Evolutionary conservation across 2,113 vertebrate species (phyloP).

Genomic region (Apodemus sylvaticus): DNA sequence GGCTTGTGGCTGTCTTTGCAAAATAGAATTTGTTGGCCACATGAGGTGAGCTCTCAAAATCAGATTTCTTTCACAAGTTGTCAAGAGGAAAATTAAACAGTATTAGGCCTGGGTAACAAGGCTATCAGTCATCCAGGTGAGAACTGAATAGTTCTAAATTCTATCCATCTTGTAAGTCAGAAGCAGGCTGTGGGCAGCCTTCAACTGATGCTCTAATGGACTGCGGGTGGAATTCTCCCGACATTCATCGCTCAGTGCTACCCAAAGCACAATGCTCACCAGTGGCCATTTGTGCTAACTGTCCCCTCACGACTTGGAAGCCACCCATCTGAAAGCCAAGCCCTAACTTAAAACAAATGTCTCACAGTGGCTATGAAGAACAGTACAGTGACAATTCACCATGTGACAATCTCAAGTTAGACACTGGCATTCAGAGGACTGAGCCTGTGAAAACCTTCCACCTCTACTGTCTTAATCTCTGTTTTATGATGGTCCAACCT

Average conservation of each 20-base stretch:
- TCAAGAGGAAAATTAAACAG: background rate
- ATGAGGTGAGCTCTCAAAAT: background rate
- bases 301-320: background rate
- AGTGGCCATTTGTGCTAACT: background rate
- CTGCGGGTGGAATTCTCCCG: background rate
- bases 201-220: background rate
- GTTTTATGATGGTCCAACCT: background rate
- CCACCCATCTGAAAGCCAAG: background rate
- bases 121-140: background rate
- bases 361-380: background rate
- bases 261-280: background rate
- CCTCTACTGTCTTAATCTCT: background rate
- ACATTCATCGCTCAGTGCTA: conserved; percentile 54
- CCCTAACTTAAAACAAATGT: background rate
- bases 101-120: background rate
- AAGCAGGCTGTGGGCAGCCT: conserved; percentile 22
- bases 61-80: background rate
- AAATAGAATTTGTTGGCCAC: background rate
- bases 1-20: background rate
- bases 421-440: background rate
- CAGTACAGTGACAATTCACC: background rate
- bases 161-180: background rate
- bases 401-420: background rate
- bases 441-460: background rate
- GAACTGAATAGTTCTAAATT: background rate